Evolutionary conservation across 2,888 invertebrate species (phyloP).

Genomic region (Meiosimyza platycephala): DNA sequence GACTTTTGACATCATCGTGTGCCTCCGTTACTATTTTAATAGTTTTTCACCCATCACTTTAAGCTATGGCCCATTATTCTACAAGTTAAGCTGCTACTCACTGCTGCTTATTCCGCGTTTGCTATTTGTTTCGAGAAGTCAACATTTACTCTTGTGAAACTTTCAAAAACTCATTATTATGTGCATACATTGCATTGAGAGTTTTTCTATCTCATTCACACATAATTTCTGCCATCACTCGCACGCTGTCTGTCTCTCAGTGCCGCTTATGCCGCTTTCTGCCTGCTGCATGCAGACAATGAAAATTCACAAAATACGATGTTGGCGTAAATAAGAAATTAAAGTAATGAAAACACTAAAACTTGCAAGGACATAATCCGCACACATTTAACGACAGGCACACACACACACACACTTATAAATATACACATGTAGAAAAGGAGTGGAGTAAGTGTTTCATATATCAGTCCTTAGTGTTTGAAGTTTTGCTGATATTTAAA

Average conservation of each 20-base stretch:
- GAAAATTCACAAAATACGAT: too few relatives aligned
- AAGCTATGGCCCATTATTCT: too few relatives aligned
- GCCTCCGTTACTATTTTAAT: too few relatives aligned
- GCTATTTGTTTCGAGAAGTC: constrained; percentile 11
- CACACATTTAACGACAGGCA: neutral
- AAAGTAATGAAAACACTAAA: neutral
- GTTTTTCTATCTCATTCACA: neutral
- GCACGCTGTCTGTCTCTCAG: neutral
- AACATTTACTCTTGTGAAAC: constrained; percentile 21
- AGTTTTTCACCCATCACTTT: too few relatives aligned
- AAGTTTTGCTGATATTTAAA: too few relatives aligned
- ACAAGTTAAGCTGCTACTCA: too few relatives aligned
- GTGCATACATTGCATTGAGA: constrained; percentile 21
- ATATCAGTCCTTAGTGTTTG: too few relatives aligned
- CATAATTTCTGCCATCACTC: neutral
- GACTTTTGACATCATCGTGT: too few relatives aligned
- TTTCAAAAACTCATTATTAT: constrained; percentile 29
- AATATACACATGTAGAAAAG: too few relatives aligned
- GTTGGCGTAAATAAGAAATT: too few relatives aligned
- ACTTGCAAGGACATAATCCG: constrained; percentile 5
- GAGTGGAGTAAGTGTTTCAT: too few relatives aligned
- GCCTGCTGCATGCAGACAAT: neutral
- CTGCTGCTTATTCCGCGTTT: neutral
- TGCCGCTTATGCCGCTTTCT: neutral
- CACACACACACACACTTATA: too few relatives aligned